Conservation (phyloP, 2,797 vertebrate species). For the Lindbergichthys nudifrons region DNA sequence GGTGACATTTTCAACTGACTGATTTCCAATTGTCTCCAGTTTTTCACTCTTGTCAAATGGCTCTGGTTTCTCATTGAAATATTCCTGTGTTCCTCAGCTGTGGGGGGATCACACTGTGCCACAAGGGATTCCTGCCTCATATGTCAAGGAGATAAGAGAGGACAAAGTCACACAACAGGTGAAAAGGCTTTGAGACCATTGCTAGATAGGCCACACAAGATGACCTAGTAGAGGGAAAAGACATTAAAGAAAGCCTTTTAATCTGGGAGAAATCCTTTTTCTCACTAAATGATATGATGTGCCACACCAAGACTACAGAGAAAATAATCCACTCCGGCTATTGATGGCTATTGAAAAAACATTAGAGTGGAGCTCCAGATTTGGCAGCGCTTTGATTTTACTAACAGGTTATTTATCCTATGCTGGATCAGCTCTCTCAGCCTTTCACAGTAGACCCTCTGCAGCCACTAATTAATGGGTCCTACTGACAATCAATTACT, state of each 20-base stretch:
- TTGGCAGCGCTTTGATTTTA: conserved; percentile 42
- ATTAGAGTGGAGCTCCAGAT: conserved; percentile 33
- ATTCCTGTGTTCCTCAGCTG: conserved; percentile 23
- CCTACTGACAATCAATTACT: conserved; percentile 24
- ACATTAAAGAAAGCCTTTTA: conserved; percentile 37
- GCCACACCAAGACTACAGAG: conserved; percentile 39
- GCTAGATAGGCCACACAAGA: conserved; percentile 19
- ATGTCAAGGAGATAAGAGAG: conserved; percentile 69
- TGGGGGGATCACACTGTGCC: conserved; percentile 37
- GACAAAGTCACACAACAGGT: conserved; percentile 55
- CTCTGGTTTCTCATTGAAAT: conserved; percentile 38
- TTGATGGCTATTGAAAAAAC: conserved; percentile 37
- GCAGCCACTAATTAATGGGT: conserved; percentile 60
- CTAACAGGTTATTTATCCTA: conserved; percentile 44
- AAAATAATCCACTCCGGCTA: conserved; percentile 37
- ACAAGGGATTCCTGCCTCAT: conserved; percentile 52
- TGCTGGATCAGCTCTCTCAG: conserved; percentile 35
- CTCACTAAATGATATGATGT: conserved; percentile 33
- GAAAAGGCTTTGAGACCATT: conserved; percentile 33
- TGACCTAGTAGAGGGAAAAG: conserved; percentile 29
- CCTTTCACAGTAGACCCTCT: conserved; percentile 38
- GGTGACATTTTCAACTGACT: conserved; percentile 48
- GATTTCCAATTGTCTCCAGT: conserved; percentile 29
- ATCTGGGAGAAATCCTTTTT: conserved; percentile 43
- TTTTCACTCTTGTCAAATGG: conserved; percentile 38